A percentile compares a stretch with the other conserved stretches of the same genome.
Conservation (phyloP, 2,888 invertebrate genomes). For the Nomada ruficornis region DNA sequence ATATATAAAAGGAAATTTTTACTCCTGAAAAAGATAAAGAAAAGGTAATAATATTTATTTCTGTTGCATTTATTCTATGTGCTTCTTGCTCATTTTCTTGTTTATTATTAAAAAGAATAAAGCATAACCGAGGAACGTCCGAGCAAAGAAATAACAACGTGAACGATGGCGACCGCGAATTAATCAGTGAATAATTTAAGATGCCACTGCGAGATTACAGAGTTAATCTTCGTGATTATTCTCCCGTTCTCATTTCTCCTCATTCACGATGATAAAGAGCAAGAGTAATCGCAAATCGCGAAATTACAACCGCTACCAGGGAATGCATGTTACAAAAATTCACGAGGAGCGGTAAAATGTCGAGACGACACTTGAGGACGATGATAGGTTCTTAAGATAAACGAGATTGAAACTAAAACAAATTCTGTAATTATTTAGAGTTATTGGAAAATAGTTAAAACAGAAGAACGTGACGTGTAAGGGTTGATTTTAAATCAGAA, state of each 20-base stretch:
- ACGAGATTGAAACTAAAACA: no score
- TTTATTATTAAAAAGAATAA: no score
- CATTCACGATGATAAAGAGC: neutral
- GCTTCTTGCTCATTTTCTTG: neutral
- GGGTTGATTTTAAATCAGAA: no score
- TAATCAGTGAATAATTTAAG: conserved; percentile 28
- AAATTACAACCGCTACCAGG: conserved; percentile 9
- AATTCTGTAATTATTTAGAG: no score
- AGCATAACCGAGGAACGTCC: neutral
- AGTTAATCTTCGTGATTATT: neutral
- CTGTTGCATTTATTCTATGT: neutral
- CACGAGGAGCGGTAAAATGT: neutral
- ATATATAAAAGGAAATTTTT: no score
- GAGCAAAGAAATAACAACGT: neutral
- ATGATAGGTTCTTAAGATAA: neutral
- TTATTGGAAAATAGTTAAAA: no score
- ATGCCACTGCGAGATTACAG: neutral
- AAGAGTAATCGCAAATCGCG: neutral
- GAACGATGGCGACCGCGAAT: conserved; percentile 9
- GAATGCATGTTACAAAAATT: no score
- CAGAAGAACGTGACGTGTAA: no score
- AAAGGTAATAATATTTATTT: no score
- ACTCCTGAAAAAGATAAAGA: no score
- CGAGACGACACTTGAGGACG: no score
- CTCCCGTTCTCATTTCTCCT: neutral